phyloP scores from a whole-genome alignment of 2,797 vertebrate species.

The Trematomus bernacchii region DNA sequence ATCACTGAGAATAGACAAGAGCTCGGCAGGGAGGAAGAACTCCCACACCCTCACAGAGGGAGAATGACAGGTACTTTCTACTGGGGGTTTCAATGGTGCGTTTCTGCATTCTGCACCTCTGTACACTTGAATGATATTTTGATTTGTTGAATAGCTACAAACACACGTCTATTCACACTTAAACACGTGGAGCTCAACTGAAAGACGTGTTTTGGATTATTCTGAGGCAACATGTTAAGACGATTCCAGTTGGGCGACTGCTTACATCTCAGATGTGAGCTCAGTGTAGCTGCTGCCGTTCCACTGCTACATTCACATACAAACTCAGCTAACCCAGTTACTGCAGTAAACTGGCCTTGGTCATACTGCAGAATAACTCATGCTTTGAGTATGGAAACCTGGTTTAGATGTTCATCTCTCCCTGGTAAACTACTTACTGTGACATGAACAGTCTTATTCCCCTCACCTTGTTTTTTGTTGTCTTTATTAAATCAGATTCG shows the following conservation, averaged over 20 bases:
- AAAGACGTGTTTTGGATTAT: slow-evolving; percentile 34
- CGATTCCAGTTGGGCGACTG: slow-evolving; percentile 10
- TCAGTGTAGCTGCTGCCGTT: not conserved
- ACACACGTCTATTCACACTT: slow-evolving; percentile 3
- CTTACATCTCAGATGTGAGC: slow-evolving; percentile 20
- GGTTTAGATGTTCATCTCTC: slow-evolving; percentile 14
- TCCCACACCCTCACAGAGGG: slow-evolving; percentile 73
- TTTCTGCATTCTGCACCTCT: slow-evolving; percentile 45
- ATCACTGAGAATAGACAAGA: slow-evolving; percentile 83
- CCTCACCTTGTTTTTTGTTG: slow-evolving; percentile 38
- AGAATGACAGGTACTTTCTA: slow-evolving; percentile 76
- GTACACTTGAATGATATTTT: slow-evolving; percentile 56
- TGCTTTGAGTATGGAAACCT: slow-evolving; percentile 8
- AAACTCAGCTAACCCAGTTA: slow-evolving; percentile 22
- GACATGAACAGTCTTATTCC: not conserved
- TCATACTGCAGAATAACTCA: slow-evolving; percentile 1
- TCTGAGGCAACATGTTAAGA: slow-evolving; percentile 20
- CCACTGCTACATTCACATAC: slow-evolving; percentile 1
- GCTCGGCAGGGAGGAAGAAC: slow-evolving; percentile 72
- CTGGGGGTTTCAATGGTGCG: slow-evolving; percentile 44
- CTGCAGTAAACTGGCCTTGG: not conserved
- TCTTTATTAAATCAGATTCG: slow-evolving; percentile 39
- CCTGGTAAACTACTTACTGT: slow-evolving; percentile 25
- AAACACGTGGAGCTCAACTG: slow-evolving; percentile 2
- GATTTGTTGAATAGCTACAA: slow-evolving; percentile 44